A percentile compares a stretch with the other conserved stretches of the same genome.
Conservation (phyloP, 1,140 invertebrate species). For the Nylanderia fulva region DNA sequence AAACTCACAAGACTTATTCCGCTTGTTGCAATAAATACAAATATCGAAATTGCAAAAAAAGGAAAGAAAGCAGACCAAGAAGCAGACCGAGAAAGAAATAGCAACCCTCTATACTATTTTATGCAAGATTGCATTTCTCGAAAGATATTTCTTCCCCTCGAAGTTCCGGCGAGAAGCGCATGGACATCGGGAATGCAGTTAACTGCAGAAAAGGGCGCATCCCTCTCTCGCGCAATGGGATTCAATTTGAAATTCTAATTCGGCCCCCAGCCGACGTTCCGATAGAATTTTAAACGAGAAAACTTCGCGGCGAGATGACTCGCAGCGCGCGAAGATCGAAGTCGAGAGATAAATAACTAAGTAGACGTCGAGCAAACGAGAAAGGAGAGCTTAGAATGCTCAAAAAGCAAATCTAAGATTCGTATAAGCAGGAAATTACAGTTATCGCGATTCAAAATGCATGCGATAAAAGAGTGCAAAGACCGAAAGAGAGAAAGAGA, state of each 20-base stretch:
- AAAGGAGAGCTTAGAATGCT: constrained; percentile 13
- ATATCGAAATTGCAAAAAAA: constrained; percentile 30
- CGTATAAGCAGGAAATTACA: constrained; percentile 39
- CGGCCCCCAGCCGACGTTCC: not conserved
- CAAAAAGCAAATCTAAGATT: constrained; percentile 24
- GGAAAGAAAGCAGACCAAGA: constrained; percentile 30
- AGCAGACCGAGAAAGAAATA: constrained; percentile 4
- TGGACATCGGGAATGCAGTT: constrained; percentile 41
- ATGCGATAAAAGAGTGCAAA: not conserved
- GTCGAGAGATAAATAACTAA: constrained; percentile 47
- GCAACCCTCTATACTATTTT: constrained; percentile 17
- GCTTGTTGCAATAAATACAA: constrained; percentile 27
- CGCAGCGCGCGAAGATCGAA: constrained; percentile 40
- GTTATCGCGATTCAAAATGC: not conserved
- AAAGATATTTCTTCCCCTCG: not conserved
- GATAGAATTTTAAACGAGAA: constrained; percentile 59
- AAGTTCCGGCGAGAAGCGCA: constrained; percentile 30
- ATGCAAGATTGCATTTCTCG: constrained; percentile 34
- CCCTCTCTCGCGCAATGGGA: constrained; percentile 41
- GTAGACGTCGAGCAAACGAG: not conserved
- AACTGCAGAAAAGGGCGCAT: constrained; percentile 55
- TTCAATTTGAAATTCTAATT: constrained; percentile 60
- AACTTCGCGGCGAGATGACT: constrained; percentile 42
- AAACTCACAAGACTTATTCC: constrained; percentile 8
- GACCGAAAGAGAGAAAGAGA: not conserved